Evolutionary conservation across 2,797 vertebrate genomes (phyloP), one percentile per base, ranked within the genome.

Genomic region (Serranus cabrilla): DNA sequence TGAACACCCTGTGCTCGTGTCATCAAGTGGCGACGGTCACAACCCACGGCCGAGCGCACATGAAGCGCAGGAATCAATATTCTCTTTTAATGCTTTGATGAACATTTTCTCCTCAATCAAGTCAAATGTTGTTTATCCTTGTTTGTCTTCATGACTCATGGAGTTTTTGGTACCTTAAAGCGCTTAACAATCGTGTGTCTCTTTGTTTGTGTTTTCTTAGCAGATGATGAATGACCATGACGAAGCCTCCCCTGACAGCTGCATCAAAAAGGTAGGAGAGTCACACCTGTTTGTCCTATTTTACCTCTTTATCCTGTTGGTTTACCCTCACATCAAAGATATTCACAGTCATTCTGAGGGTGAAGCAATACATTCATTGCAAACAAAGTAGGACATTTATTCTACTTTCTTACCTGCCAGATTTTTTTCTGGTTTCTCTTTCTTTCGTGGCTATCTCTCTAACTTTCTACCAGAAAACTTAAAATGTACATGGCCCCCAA

Each of bases 181-280:
- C 17, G 7, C 25, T 60, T 59, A 34, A 49, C 1, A 37, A 65
- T 71, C 58, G 27, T 60, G 2, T 64, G 17, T 75, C 3, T 64
- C 52, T 83, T 50, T 75, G 34, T 84, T 78, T 56, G 75, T 84
- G 86, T 65, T 75, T 81, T 87, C 78, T 8, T 61, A 95, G 93
- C 96, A 97, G 93, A 96, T 98, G 82, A 95, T 98, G 93, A 96
- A 95, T 0, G 97, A 99, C 90, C 92, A 96, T 0, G 97, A 97
- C 54, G 93, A 94, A n/a, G 88, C 94, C 0, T 94, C 97, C 39
- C 96, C 96, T 51, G 97, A 98, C 74, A 95, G 95, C 93, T 97
- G 94, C 82, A 93, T 97, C 69, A 97, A 96, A 92, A 99, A 99
- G 97, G 98, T 99, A 97, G 88, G 96, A 80, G 4, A 16, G 23